phyloP scores from a whole-genome alignment of 2,113 vertebrate species.

The Sander vitreus region DNA sequence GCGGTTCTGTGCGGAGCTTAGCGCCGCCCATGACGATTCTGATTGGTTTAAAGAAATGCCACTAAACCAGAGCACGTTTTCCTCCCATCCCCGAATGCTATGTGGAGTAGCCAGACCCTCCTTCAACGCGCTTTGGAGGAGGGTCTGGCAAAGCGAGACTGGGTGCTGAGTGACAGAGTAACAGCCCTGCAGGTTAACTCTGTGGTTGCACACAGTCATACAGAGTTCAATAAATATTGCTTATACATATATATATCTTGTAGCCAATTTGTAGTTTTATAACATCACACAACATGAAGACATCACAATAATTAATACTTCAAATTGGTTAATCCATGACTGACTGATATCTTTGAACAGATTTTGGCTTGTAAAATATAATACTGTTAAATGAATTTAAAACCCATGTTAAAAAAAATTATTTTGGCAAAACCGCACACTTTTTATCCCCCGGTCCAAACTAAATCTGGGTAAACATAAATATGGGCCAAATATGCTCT shows the following conservation, averaged over 20 bases:
- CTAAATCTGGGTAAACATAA: background rate
- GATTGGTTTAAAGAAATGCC: too few species aligned
- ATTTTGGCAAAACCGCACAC: background rate
- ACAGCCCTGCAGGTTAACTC: background rate
- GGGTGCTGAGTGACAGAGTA: background rate
- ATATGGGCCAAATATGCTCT: slow-evolving; percentile 5
- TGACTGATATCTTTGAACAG: slow-evolving; percentile 21
- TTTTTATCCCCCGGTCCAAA: slow-evolving; percentile 9
- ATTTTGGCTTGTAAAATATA: slow-evolving; percentile 38
- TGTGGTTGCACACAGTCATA: background rate
- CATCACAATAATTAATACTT: slow-evolving; percentile 2
- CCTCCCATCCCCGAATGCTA: too few species aligned
- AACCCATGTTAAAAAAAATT: slow-evolving; percentile 5
- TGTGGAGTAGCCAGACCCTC: too few species aligned
- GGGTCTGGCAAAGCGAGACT: too few species aligned
- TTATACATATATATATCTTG: background rate
- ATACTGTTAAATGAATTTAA: slow-evolving; percentile 34
- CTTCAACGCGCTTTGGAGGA: too few species aligned
- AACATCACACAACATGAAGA: slow-evolving; percentile 2
- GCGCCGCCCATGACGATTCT: too few species aligned
- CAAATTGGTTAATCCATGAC: slow-evolving; percentile 27
- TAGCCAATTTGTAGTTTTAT: slow-evolving; percentile 3
- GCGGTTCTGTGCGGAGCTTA: too few species aligned
- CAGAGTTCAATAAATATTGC: background rate
- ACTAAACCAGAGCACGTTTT: too few species aligned